These are phyloP conservation scores for Suillia variegata DNA, from an alignment of 2,888 invertebrate genomes.

Conservation along the genomic window DNA sequence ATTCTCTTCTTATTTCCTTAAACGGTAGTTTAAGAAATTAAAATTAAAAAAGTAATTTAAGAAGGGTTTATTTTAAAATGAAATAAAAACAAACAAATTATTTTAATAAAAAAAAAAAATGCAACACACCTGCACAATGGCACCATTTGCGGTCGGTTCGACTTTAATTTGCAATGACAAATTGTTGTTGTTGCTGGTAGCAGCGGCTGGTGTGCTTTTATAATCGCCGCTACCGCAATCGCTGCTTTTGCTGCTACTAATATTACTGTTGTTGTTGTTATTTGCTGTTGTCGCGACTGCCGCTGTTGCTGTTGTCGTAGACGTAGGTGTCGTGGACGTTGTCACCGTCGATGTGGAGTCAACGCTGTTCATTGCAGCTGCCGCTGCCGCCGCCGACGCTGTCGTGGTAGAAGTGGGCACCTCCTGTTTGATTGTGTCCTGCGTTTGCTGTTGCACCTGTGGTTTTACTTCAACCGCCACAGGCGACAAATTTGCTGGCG, in stretches of 20 bases:
- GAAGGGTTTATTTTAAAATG: no score
- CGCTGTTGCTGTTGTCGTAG: constrained; percentile 29
- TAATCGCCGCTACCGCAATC: constrained; percentile 20
- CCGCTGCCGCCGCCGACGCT: constrained; percentile 31
- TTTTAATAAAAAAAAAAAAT: no score
- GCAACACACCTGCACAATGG: constrained; percentile 21
- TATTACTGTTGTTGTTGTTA: constrained; percentile 19
- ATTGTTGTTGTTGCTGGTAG: constrained; percentile 21
- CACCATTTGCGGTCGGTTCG: constrained; percentile 32
- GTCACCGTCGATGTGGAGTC: constrained; percentile 11
- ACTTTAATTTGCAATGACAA: constrained; percentile 31
- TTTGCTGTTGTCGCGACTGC: constrained; percentile 24
- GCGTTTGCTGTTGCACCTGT: constrained; percentile 36
- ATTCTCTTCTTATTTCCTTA: no score
- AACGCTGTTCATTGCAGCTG: constrained; percentile 10
- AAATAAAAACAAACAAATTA: no score
- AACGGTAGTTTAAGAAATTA: no score
- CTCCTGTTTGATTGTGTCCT: constrained; percentile 46
- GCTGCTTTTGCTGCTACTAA: constrained; percentile 16
- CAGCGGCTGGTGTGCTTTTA: constrained; percentile 28
- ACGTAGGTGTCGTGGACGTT: neutral
- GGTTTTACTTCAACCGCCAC: neutral
- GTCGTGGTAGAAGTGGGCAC: constrained; percentile 46
- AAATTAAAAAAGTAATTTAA: no score
- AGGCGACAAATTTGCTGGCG: neutral